phyloP scores from a whole-genome alignment of 2,113 vertebrate species.

The Zosterops japonicus region DNA sequence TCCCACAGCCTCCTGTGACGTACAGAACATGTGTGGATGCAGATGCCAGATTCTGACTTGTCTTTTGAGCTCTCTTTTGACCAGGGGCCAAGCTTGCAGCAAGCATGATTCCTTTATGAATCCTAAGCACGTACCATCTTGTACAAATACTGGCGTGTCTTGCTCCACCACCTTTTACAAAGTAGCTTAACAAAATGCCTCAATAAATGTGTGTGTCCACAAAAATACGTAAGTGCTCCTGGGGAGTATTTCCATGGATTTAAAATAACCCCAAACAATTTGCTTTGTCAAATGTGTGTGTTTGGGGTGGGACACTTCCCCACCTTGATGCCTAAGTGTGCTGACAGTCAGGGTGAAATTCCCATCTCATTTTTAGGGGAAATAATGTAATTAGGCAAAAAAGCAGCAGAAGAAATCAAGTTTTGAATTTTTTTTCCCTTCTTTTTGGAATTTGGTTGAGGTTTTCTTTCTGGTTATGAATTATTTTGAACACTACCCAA shows the following conservation, averaged over 20 bases:
- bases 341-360: background rate
- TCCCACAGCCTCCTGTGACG: background rate
- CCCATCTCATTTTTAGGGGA: background rate
- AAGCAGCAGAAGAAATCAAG: background rate
- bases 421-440: background rate
- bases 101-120: background rate
- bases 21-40: background rate
- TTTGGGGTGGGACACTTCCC: background rate
- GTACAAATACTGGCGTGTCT: background rate
- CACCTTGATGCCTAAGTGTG: background rate
- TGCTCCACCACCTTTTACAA: background rate
- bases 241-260: background rate
- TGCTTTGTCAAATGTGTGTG: background rate
- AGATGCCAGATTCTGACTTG: background rate
- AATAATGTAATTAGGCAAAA: background rate
- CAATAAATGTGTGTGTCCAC: background rate
- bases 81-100: background rate
- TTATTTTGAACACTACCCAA: background rate
- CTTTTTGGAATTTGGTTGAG: background rate
- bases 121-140: background rate
- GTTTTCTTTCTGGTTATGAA: background rate
- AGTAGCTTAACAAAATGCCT: background rate
- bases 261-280: background rate
- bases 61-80: background rate
- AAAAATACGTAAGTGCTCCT: background rate